Conservation (phyloP, 2,113 vertebrate species). For the Ibidorhyncha struthersii region DNA sequence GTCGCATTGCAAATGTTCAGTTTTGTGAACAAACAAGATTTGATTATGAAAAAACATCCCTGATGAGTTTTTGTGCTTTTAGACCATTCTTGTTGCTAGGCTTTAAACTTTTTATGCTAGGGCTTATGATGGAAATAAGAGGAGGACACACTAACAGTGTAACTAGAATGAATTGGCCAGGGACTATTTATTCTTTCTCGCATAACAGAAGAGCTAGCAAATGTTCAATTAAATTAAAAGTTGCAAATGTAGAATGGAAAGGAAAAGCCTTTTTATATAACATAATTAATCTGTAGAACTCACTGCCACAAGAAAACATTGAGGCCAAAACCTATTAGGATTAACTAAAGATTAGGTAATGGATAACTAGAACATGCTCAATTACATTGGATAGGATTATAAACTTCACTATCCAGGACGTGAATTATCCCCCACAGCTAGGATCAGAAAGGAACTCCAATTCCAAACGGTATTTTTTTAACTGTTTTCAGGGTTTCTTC, state of each 20-base stretch:
- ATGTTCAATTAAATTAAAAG: constrained; percentile 35
- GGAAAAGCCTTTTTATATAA: constrained; percentile 69
- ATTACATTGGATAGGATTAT: constrained; percentile 66
- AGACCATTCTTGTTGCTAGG: not conserved
- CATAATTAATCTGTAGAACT: constrained; percentile 64
- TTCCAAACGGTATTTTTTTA: not conserved
- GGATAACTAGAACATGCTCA: constrained; percentile 62
- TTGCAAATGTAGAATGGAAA: constrained; percentile 57
- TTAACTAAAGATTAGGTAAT: constrained; percentile 71
- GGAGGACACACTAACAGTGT: not conserved
- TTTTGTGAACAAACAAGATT: not conserved
- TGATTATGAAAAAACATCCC: not conserved
- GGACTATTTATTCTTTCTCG: not conserved
- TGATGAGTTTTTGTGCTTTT: not conserved
- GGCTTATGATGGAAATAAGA: not conserved
- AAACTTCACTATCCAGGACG: constrained; percentile 52
- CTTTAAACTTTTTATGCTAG: not conserved
- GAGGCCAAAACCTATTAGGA: constrained; percentile 66
- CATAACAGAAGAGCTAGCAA: not conserved
- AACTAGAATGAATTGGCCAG: not conserved
- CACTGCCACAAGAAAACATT: constrained; percentile 57
- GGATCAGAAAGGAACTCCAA: not conserved
- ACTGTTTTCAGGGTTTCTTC: not conserved
- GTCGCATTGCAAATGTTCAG: rapidly evolving
- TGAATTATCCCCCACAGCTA: constrained; percentile 18